A percentile compares a stretch with the other conserved stretches of the same genome.
phyloP scores from a whole-genome alignment of 2,888 invertebrate species.

The Lasioglossum vierecki region DNA sequence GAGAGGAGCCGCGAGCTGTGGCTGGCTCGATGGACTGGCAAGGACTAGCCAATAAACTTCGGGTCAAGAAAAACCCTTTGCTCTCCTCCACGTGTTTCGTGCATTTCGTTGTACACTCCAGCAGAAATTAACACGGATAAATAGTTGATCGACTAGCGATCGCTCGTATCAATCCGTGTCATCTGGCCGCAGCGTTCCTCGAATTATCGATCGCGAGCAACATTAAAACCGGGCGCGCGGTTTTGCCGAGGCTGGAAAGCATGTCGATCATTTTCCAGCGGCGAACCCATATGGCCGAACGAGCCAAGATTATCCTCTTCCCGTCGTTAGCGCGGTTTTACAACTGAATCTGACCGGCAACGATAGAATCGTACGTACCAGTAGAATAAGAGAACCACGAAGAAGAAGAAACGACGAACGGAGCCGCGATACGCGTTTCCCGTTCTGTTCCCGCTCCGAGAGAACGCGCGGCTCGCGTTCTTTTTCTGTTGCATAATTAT shows the following conservation, averaged over 20 bases:
- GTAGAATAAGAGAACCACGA: background rate
- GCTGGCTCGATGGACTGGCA: too few relatives aligned
- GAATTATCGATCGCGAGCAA: conserved; percentile 51
- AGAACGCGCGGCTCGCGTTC: too few relatives aligned
- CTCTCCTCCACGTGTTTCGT: too few relatives aligned
- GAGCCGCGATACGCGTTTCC: background rate
- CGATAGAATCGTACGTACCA: conserved; percentile 26
- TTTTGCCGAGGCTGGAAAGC: conserved; percentile 25
- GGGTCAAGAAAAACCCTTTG: too few relatives aligned
- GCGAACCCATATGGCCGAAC: conserved; percentile 64
- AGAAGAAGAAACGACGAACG: background rate
- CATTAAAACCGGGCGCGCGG: conserved; percentile 16
- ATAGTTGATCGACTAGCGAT: conserved; percentile 29
- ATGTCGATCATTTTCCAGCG: conserved; percentile 47
- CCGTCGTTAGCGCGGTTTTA: conserved; percentile 73
- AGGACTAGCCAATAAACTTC: too few relatives aligned
- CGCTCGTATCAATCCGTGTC: conserved; percentile 49
- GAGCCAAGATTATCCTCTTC: conserved; percentile 76
- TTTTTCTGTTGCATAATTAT: conserved; percentile 13
- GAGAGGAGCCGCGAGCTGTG: too few relatives aligned
- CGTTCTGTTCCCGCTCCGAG: background rate
- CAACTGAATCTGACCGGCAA: conserved; percentile 12
- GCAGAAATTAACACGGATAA: background rate
- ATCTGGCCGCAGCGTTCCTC: conserved; percentile 42
- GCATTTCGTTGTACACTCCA: too few relatives aligned